Base-by-base conservation (phyloP, 2,888 invertebrate genomes). In the Troides helena region DNA sequence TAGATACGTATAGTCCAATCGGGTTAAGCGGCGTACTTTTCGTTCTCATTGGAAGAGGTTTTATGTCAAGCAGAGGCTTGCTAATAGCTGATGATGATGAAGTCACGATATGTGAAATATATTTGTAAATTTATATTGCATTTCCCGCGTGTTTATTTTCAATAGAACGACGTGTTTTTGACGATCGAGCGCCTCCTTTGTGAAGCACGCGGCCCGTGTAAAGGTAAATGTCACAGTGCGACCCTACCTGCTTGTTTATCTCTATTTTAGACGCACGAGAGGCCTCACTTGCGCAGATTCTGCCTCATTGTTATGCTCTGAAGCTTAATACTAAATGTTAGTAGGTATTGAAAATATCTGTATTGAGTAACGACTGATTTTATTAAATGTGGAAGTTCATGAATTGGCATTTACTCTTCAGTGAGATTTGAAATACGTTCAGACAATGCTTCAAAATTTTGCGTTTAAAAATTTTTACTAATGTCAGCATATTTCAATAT, bases 141-240 rank as follows among this genome's bases (percentile, higher is more conserved):
- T 79, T 84, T 82, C 77, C 78, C 80, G 78, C 80, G 72, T 72
- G 78, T 79, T 85, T 17, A 85, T 86, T 87, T 86, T 82, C 74
- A 80, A 80, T 85, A 85, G 84, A 85, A 84, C 85, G 0, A 83
- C 85, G 77, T 80, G 76, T 75, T 79, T 83, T 83, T 82, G 82
- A 82, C 81, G 83, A 78, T 77, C 77, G 79, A 78, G 80, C 78
- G 78, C 78, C 77, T 81, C 79, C 82, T 84, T 81, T 80, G 76
- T 80, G 81, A 81, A 80, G 78, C 79, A 80, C 75, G 78, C 77
- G 78, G 79, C 77, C 80, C 78, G 80, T 82, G 76, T 78, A 79
- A 80, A 83, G 81, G 78, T 82, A 85, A 86, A 86, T 85, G 84
- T 82, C 84, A 85, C 79, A 77, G 76, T 74, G 77, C 75, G 76